Base-by-base conservation (phyloP, 2,888 invertebrate genomes). In the Gonocerus acuteangulatus region DNA sequence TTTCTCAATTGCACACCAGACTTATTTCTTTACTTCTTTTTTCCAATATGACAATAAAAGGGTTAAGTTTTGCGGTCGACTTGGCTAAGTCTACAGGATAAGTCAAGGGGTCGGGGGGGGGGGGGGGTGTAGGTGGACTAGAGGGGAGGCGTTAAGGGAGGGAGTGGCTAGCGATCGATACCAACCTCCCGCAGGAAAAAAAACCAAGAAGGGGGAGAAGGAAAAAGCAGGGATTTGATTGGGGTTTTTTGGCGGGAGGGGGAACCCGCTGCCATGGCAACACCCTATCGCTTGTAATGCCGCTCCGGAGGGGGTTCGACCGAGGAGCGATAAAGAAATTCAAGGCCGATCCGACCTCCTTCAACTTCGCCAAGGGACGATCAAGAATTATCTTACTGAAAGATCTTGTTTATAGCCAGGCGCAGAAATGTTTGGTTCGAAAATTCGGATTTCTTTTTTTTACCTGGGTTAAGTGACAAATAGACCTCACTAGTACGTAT, bases 161-260 rank as follows among this genome's bases (percentile, higher is more conserved):
- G 44, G 54, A 54, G 54, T 22, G 54, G 54, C 54, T 22, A 34
- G 36, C 48, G 64, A 62, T 62, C 64, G 64, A 62, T 64, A 62
- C 44, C 42, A 48, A 32, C 16, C 51, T 56, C 47, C 54, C 48
- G 60, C 6, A 45, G 52, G 62, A 62, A 64, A 64, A 64, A 64
- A 63, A 27, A 44, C 39, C 32, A 27, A 27, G 27, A 51, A 34
- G 44, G 60, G 49, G 61, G 65, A 61, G 60, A 60, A 62, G n/a
- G 34, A 65, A 65, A 65, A 65, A 60, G 65, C 60, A 48, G 65
- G 54, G 58, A 61, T 65, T 61, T 65, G 65, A 65, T 65, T 65
- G 65, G 65, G 61, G 65, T 65, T 65, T 65, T 65, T 65, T 65
- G 60, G 62, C 60, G 60, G 65, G 65, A 27, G 65, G 65, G 45